A percentile compares a stretch with the other conserved stretches of the same genome.
These are phyloP conservation scores for Lithobius niger DNA, from an alignment of 1,140 invertebrate genomes.

Conservation along the genomic window DNA sequence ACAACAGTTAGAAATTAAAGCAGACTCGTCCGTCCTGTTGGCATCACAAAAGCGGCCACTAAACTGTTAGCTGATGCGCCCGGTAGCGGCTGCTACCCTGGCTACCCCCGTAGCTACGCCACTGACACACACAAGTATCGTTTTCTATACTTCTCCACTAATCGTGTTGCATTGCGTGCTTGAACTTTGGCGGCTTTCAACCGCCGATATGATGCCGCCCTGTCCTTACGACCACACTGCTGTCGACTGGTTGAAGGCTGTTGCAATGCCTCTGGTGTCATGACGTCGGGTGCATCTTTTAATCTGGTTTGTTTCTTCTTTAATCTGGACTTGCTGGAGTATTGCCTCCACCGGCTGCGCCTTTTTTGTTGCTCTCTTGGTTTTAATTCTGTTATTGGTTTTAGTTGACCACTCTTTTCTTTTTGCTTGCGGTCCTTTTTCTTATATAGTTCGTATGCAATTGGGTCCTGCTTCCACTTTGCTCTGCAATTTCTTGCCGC, in stretches of 20 bases:
- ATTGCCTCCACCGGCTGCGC: neutral
- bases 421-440: neutral
- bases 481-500: neutral
- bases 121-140: no score
- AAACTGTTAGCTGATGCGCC: no score
- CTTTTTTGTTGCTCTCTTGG: neutral
- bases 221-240: neutral
- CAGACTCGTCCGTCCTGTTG: no score
- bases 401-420: neutral
- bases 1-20: no score
- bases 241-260: neutral
- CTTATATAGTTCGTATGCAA: neutral
- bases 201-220: neutral
- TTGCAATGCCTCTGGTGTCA: neutral
- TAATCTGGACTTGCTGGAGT: neutral
- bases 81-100: no score
- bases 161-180: neutral
- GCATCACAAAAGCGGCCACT: no score
- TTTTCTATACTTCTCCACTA: neutral
- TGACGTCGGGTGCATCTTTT: neutral
- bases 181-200: neutral
- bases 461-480: neutral
- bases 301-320: neutral
- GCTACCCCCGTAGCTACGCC: no score
- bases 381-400: neutral